These are phyloP conservation scores for Abramis brama DNA, from an alignment of 2,113 vertebrate genomes.

Conservation along the genomic window DNA sequence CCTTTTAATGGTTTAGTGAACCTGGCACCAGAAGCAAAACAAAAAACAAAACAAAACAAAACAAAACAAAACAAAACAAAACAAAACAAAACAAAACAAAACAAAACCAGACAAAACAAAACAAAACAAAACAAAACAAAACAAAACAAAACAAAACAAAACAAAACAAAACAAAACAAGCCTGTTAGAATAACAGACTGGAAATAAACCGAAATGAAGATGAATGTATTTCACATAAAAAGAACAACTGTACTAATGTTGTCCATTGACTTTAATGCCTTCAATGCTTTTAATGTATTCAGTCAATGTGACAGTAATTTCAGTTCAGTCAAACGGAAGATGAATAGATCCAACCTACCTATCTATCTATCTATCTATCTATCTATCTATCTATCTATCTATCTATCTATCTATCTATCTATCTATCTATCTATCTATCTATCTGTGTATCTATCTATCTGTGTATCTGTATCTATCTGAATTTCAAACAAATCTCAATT, in stretches of 20 bases:
- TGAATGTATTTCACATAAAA: not conserved
- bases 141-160: too few species aligned
- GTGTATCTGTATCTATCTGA: too few species aligned
- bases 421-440: not conserved
- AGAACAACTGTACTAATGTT: not conserved
- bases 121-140: not conserved
- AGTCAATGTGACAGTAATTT: slow-evolving; percentile 27
- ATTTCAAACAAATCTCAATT: too few species aligned
- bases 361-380: not conserved
- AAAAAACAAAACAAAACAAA: not conserved
- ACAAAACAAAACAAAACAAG: too few species aligned
- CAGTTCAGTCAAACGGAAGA: slow-evolving; percentile 20
- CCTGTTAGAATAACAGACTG: not conserved
- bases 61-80: too few species aligned
- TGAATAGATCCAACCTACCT: not conserved
- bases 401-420: too few species aligned
- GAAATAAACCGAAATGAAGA: not conserved
- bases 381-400: not conserved
- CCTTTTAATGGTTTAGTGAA: slow-evolving; percentile 1
- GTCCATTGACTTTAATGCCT: slow-evolving; percentile 15
- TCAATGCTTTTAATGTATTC: not conserved
- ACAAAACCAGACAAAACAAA: not conserved
- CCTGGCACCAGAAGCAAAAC: not conserved
- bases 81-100: not conserved
- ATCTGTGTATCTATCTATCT: not conserved